Conservation (phyloP, 2,888 invertebrate genomes). For the Carcina quercana region DNA sequence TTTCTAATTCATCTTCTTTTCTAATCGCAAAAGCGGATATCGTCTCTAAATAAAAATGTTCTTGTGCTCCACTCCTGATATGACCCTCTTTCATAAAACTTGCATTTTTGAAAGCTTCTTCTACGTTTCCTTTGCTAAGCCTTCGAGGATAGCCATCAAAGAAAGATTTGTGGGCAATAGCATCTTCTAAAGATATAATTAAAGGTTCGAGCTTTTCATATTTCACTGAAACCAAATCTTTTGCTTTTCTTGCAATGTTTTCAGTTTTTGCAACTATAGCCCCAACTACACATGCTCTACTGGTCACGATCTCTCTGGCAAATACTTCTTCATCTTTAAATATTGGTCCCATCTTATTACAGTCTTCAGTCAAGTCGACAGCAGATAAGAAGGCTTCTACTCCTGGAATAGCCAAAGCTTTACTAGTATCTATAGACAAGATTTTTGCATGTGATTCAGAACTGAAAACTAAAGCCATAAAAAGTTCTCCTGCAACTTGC, state of each 20-base stretch:
- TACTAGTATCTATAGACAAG: constrained; percentile 80
- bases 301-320: constrained; percentile 80
- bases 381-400: constrained; percentile 86
- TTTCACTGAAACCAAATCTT: constrained; percentile 81
- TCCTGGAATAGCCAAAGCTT: constrained; percentile 83
- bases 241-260: constrained; percentile 84
- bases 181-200: constrained; percentile 92
- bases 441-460: constrained; percentile 87
- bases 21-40: constrained; percentile 77
- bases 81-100: constrained; percentile 81
- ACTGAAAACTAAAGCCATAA: constrained; percentile 84
- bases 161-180: constrained; percentile 82
- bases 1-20: constrained; percentile 88
- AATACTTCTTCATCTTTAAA: constrained; percentile 90
- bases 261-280: constrained; percentile 86
- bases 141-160: constrained; percentile 70
- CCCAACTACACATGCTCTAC: constrained; percentile 87
- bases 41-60: constrained; percentile 94
- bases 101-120: constrained; percentile 77
- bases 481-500: constrained; percentile 81
- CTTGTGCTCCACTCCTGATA: constrained; percentile 85
- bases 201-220: constrained; percentile 87
- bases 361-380: constrained; percentile 79
- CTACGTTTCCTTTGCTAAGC: constrained; percentile 78
- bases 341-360: constrained; percentile 80